Conservation (phyloP, 2,888 invertebrate species). For the Amphimallon solstitiale region DNA sequence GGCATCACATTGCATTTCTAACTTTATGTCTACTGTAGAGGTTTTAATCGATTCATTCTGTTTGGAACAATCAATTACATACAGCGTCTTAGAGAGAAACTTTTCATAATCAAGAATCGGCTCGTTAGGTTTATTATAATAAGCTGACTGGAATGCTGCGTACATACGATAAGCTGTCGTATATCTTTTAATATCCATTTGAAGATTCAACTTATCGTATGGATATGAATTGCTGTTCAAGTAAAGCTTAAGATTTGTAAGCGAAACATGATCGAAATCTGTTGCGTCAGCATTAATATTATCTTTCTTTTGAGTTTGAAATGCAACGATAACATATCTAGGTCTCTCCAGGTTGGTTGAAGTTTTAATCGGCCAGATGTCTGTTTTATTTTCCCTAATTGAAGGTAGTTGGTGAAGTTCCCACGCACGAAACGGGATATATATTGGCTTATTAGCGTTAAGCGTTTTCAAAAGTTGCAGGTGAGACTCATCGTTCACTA, state of each 20-base stretch:
- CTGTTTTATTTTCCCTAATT: constrained; percentile 51
- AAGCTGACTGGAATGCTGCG: too few species aligned
- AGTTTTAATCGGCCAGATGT: constrained; percentile 49
- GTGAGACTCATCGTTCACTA: constrained; percentile 48
- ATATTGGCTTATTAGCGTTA: constrained; percentile 5
- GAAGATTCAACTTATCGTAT: constrained; percentile 21
- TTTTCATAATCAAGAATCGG: too few species aligned
- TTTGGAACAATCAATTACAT: constrained; percentile 13
- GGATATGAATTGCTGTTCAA: too few species aligned
- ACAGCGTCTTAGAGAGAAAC: too few species aligned
- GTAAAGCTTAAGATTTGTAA: too few species aligned
- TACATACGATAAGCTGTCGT: too few species aligned
- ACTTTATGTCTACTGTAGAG: too few species aligned
- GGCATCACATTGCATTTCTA: too few species aligned
- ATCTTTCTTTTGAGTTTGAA: constrained; percentile 28
- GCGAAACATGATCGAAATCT: constrained; percentile 48
- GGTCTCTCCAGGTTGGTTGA: constrained; percentile 20
- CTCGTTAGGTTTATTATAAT: too few species aligned
- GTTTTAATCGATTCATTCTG: too few species aligned
- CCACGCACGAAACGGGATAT: constrained; percentile 52
- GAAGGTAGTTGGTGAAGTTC: constrained; percentile 55
- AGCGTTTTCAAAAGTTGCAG: constrained; percentile 41
- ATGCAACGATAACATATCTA: constrained; percentile 32
- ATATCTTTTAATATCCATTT: constrained; percentile 14
- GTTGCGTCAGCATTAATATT: too few species aligned